Conservation (phyloP, 2,113 vertebrate species). For the Austrofundulus limnaeus region DNA sequence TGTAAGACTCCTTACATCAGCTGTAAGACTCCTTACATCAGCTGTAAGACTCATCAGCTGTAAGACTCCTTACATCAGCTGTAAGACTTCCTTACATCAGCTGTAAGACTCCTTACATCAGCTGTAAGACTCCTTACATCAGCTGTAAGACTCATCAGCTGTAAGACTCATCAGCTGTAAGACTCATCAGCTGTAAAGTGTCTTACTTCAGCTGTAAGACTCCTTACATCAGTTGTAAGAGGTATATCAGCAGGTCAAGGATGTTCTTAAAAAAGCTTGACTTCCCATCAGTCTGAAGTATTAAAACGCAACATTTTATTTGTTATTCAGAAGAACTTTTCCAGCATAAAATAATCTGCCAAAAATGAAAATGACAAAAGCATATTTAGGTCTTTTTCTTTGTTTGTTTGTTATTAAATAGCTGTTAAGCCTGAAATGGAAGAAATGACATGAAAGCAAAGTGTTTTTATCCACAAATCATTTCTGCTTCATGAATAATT, state of each 20-base stretch:
- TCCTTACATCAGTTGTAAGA: conserved; percentile 6
- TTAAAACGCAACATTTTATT: conserved; percentile 14
- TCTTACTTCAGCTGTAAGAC: conserved; percentile 3
- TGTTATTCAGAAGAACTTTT: conserved; percentile 26
- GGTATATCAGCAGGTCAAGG: neutral
- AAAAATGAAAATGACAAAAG: conserved; percentile 24
- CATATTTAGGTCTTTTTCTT: conserved; percentile 12
- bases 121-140: conserved; percentile 8
- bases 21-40: conserved; percentile 7
- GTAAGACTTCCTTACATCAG: too few species aligned
- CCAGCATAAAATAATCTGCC: conserved; percentile 18
- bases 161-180: conserved; percentile 12
- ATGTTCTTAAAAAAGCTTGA: conserved; percentile 2
- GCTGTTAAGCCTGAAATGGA: conserved; percentile 29
- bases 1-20: too few species aligned
- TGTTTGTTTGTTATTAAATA: too few species aligned
- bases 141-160: too few species aligned
- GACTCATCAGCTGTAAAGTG: too few species aligned
- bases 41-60: too few species aligned
- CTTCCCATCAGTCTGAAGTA: conserved; percentile 22
- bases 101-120: conserved; percentile 6
- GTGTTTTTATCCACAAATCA: conserved; percentile 55
- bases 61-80: conserved; percentile 3
- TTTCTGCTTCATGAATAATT: conserved; percentile 66
- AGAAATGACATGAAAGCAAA: conserved; percentile 51